phyloP scores from a whole-genome alignment of 2,797 vertebrate species.

The Nothura maculosa region DNA sequence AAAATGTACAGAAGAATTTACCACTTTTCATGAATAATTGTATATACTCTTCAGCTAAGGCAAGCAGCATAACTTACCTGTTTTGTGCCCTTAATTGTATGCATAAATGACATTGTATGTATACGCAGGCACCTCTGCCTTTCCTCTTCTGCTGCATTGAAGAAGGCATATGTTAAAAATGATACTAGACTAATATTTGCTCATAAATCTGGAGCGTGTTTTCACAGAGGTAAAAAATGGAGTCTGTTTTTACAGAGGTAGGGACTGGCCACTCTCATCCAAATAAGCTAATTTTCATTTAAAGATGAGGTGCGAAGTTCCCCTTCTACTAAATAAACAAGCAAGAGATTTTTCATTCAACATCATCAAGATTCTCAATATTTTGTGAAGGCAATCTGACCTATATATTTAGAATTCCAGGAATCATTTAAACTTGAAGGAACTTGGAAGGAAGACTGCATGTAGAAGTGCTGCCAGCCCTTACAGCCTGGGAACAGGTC shows the following conservation, averaged over 20 bases:
- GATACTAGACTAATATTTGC: not conserved
- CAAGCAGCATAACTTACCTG: not conserved
- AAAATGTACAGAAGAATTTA: not conserved
- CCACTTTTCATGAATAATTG: not conserved
- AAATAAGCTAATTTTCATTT: not conserved
- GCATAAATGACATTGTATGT: not conserved
- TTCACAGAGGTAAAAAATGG: not conserved
- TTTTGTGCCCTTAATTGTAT: not conserved
- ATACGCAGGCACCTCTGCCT: not conserved
- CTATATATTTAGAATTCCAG: not conserved
- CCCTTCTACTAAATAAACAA: not conserved
- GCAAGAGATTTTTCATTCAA: accelerated
- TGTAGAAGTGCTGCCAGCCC: not conserved
- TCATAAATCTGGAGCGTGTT: not conserved
- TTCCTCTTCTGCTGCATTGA: not conserved
- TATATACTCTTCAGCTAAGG: not conserved
- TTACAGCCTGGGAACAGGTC: not conserved
- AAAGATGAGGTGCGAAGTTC: not conserved
- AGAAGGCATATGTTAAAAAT: not conserved
- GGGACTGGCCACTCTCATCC: not conserved
- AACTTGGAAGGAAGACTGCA: not conserved
- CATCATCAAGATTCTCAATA: not conserved
- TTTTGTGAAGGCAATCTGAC: not conserved
- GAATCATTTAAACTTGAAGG: not conserved
- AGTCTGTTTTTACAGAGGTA: not conserved